Base-by-base conservation (phyloP, 2,888 invertebrate species). In the Apodemia hepburni region DNA sequence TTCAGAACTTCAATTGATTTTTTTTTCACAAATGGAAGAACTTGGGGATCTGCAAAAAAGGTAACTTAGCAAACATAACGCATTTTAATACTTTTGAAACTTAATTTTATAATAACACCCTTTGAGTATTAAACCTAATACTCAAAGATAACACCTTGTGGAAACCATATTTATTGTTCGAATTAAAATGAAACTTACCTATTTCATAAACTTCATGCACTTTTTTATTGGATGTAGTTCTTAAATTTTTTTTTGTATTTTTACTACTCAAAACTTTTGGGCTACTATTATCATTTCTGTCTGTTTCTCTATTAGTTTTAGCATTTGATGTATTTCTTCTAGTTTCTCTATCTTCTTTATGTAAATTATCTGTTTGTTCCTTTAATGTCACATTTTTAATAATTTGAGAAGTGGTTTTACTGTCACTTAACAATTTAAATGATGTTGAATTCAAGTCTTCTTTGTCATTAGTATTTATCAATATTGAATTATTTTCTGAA, bases 1-100 rank as follows among this genome's bases (percentile, higher is more conserved):
- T 69, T 63, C n/a, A 47, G 45, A 11, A 17, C 22, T 47, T 62
- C 49, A 27, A 17, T n/a, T 38, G 49, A 1, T 33, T 63, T 62
- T 35, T 22, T 58, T 65, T 66, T 51, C 15, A 64, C 49, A 65
- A 70, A 72, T 38, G 69, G 66, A 35, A 71, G 61, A 33, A 66
- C 59, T n/a, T 69, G 65, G 7, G 72, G 58, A 17, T 72, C 81
- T 80, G 69, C 27, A 75, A 75, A 59, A 63, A 27, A 60, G 11
- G 64, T 35, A 38, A 12, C 15, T 42, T 5, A 42, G 4, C 15
- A 1, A 15, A 42, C 15, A 1, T 5, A 42, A 15, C 6, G 1
- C 15, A 42, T 15, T 15, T 42, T 15, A 4, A 42, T 42, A 42
- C 6, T 12, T 5, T 42, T 42, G 12, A 42, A 5, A 15, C 42